Percentiles rank a stretch among this genome's conserved stretches.
These are phyloP conservation scores for Cyanistes caeruleus DNA, from an alignment of 2,113 vertebrate species.

Conservation along the genomic window DNA sequence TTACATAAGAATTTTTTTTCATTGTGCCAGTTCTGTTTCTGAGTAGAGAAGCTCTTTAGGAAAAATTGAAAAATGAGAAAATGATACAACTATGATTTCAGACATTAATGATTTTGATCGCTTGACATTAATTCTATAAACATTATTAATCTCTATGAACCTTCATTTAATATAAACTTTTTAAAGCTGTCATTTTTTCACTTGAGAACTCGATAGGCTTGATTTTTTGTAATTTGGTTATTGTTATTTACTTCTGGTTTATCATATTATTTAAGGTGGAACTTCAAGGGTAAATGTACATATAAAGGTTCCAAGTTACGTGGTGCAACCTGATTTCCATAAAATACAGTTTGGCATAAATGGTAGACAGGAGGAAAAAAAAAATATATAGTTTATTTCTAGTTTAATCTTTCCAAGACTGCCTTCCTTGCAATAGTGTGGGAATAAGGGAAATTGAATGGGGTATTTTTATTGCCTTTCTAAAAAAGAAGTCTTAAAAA, in stretches of 20 bases:
- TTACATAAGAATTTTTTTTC: not conserved
- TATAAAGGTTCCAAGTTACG: not conserved
- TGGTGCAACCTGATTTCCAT: not conserved
- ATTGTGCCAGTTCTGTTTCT: not conserved
- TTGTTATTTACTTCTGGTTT: not conserved
- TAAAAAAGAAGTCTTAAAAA: not conserved
- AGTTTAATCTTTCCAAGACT: not conserved
- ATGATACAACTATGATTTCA: not conserved
- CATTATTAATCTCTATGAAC: not conserved
- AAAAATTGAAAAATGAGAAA: not conserved
- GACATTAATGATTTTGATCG: not conserved
- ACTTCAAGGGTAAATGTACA: not conserved
- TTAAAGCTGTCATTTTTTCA: not conserved
- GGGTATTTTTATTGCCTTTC: not conserved
- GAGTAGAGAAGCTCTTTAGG: not conserved
- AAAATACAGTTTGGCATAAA: not conserved
- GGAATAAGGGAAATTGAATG: not conserved
- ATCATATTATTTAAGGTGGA: not conserved
- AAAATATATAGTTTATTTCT: not conserved
- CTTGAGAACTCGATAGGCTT: not conserved
- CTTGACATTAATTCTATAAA: not conserved
- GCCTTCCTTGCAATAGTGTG: not conserved
- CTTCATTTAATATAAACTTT: not conserved
- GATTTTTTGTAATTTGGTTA: not conserved
- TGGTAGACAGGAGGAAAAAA: rapidly evolving